phyloP scores from a whole-genome alignment of 2,113 vertebrate species.

The Solea senegalensis region DNA sequence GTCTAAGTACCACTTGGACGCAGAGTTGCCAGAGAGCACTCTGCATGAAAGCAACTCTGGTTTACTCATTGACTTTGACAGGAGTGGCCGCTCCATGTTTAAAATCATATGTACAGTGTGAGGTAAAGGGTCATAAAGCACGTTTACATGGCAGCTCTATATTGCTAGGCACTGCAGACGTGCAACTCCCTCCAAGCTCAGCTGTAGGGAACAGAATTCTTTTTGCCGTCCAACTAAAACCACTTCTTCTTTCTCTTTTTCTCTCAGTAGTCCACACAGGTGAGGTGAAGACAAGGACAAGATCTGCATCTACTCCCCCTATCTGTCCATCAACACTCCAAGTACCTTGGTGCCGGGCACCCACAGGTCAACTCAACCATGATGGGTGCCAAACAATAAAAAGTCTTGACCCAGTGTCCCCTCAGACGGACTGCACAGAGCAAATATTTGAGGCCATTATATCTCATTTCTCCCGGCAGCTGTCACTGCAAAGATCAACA shows the following conservation, averaged over 20 bases:
- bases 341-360: slow-evolving; percentile 67
- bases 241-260: slow-evolving; percentile 41
- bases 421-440: slow-evolving; percentile 53
- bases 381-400: slow-evolving; percentile 63
- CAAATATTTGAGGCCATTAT: slow-evolving; percentile 78
- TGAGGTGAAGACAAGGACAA: slow-evolving; percentile 61
- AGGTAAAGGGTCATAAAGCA: slow-evolving; percentile 9
- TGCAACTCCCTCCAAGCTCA: slow-evolving; percentile 41
- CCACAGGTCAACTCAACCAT: slow-evolving; percentile 62
- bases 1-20: too few relatives aligned
- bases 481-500: slow-evolving; percentile 63
- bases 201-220: slow-evolving; percentile 32
- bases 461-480: slow-evolving; percentile 61
- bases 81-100: slow-evolving; percentile 4
- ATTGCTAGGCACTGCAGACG: slow-evolving; percentile 22
- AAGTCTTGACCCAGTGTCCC: slow-evolving; percentile 54
- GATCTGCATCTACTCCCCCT: slow-evolving; percentile 48
- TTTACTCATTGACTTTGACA: not conserved
- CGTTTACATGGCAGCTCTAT: slow-evolving; percentile 17
- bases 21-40: too few relatives aligned
- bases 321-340: slow-evolving; percentile 56
- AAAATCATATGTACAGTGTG: slow-evolving; percentile 3
- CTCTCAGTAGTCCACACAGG: slow-evolving; percentile 57
- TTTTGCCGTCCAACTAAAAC: slow-evolving; percentile 65
- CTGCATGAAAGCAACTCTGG: not conserved